Evolutionary conservation across 2,113 vertebrate genomes (phyloP), one percentile per base, ranked within the genome.

Genomic region (Sebastes fasciatus): DNA sequence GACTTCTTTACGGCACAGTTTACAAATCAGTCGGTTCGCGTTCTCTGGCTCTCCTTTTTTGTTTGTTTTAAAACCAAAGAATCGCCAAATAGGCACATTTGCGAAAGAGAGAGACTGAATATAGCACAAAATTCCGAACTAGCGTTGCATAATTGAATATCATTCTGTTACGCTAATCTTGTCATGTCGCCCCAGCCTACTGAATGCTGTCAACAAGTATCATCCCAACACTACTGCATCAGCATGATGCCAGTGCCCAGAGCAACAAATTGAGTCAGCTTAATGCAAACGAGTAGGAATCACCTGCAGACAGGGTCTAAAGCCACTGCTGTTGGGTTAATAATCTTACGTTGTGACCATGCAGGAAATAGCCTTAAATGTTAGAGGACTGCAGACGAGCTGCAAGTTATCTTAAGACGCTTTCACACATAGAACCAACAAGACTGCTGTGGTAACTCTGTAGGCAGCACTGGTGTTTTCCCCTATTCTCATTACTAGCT

Each of bases 341-440:
- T 7, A 72, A 8, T 58, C 6, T 40, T 65, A 13, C 17, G 17
- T 19, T 78, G 67, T 74, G 52, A 57, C 16, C 6, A 66, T n/a
- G 40, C n/a, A 79, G 19, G 2, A 78, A 26, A 19, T 4, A 34
- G 19, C 5, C 6, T 61, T 4, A 2, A 8, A 19, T 34, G 43
- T 57, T 13, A 16, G 17, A 62, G 2, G 4, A 55, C 0, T 72
- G 46, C 45, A 64, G 45, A 74, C 34, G 60, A 34, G 45, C 13
- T 1, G 0, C 45, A 6, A 6, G 11, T 70, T 8, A 34, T 62
- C 5, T 21, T 40, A 26, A 13, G 16, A 46, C 26, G 52, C 9
- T 12, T 85, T 86, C 73, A 87, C 75, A 91, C 64, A 63, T 48
- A 19, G 17, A 76, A 54, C 11, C 34, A 34, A 4, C 43, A 57